These are phyloP conservation scores for Cryptops parisi DNA, from an alignment of 2,888 invertebrate species.

Conservation along the genomic window DNA sequence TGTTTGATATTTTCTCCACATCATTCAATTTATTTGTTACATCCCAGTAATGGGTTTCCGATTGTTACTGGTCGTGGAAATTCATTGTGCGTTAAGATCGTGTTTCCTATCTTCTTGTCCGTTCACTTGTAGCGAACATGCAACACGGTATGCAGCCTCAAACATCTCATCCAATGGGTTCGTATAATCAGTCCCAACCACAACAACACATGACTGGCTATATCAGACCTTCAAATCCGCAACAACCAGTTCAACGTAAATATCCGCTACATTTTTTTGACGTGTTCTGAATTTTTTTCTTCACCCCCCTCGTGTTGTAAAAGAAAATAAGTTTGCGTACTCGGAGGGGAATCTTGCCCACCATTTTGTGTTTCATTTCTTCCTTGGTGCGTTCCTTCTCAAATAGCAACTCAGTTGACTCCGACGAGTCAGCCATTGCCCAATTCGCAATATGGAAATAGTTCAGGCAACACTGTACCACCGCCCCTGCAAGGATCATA, in stretches of 20 bases:
- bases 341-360: too few relatives aligned
- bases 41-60: too few relatives aligned
- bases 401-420: not conserved
- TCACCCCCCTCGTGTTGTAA: too few relatives aligned
- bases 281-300: too few relatives aligned
- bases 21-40: too few relatives aligned
- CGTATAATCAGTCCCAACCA: conserved; percentile 33
- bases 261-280: too few relatives aligned
- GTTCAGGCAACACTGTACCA: not conserved
- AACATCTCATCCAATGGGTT: conserved; percentile 44
- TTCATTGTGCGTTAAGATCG: too few relatives aligned
- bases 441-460: not conserved
- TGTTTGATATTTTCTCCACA: too few relatives aligned
- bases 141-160: conserved; percentile 18
- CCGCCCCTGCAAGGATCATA: not conserved
- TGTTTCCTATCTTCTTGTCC: not conserved
- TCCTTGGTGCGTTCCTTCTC: too few relatives aligned
- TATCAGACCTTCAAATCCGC: conserved; percentile 6
- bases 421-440: not conserved
- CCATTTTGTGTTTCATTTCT: too few relatives aligned
- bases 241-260: not conserved
- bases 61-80: too few relatives aligned
- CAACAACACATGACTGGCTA: conserved; percentile 16
- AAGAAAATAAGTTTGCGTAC: too few relatives aligned
- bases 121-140: conserved; percentile 9